phyloP scores from a whole-genome alignment of 2,797 vertebrate genomes.

The Ceryle rudis region DNA sequence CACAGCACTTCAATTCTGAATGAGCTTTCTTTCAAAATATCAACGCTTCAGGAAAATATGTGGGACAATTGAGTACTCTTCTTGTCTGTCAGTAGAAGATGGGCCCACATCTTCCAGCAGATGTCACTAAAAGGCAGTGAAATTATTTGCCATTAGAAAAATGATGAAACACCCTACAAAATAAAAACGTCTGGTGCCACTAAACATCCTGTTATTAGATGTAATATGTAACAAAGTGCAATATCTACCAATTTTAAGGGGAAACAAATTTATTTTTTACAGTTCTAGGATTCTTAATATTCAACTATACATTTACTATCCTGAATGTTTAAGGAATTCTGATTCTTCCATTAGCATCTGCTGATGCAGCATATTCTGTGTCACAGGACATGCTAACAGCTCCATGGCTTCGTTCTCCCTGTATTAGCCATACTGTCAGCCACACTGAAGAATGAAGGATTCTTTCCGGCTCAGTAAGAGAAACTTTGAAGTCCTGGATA shows the following conservation, averaged over 20 bases:
- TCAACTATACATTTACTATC: background rate
- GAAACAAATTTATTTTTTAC: background rate
- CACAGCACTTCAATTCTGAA: background rate
- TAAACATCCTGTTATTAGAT: background rate
- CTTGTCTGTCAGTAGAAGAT: background rate
- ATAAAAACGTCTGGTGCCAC: background rate
- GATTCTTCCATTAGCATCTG: background rate
- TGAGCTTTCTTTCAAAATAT: background rate
- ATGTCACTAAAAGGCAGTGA: slow-evolving; percentile 39
- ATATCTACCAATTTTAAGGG: background rate
- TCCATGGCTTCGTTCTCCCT: background rate
- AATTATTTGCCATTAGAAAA: background rate
- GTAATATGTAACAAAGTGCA: background rate
- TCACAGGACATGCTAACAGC: background rate
- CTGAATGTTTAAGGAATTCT: background rate
- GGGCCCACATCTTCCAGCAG: slow-evolving; percentile 32
- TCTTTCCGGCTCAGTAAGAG: background rate
- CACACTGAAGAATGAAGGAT: background rate
- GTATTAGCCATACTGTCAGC: accelerated
- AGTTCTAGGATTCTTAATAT: background rate
- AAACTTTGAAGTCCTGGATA: background rate
- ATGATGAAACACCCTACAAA: background rate
- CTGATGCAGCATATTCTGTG: background rate
- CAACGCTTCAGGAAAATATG: background rate
- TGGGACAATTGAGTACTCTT: background rate